Percentiles rank a stretch among this genome's conserved stretches.
Conservation (phyloP, 2,113 vertebrate species). For the Chaetura pelagica region DNA sequence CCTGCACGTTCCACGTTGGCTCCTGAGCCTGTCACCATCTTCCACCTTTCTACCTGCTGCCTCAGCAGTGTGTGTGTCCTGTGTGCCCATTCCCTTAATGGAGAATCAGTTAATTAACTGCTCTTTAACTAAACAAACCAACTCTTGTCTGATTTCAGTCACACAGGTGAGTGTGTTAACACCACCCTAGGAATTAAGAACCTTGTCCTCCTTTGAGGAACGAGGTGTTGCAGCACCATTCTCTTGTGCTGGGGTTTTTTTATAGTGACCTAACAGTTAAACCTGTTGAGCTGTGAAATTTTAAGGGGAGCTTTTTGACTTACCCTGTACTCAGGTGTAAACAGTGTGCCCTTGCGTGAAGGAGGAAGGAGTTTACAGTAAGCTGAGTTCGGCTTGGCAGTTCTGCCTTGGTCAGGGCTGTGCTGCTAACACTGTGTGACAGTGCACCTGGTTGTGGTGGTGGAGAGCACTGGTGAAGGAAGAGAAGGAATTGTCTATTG, state of each 20-base stretch:
- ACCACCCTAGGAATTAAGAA: not conserved
- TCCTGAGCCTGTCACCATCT: not conserved
- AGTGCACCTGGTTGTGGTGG: rapidly evolving
- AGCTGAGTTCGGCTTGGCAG: not conserved
- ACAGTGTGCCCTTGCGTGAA: not conserved
- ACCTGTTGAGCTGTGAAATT: not conserved
- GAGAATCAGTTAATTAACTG: not conserved
- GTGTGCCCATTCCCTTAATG: not conserved
- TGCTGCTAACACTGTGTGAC: rapidly evolving
- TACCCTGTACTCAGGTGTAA: not conserved
- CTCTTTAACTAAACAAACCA: not conserved
- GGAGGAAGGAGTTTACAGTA: not conserved
- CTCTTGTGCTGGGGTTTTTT: not conserved
- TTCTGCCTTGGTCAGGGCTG: rapidly evolving
- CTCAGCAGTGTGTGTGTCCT: rapidly evolving
- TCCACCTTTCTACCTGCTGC: not conserved
- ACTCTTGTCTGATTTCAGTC: too few relatives aligned
- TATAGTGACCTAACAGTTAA: not conserved
- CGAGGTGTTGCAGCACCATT: not conserved
- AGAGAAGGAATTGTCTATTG: not conserved
- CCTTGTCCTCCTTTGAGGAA: not conserved
- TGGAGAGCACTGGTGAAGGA: not conserved
- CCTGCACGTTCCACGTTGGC: rapidly evolving
- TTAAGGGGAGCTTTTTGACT: not conserved
- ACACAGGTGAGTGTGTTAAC: not conserved